Base-by-base conservation (phyloP, 2,888 invertebrate genomes). In the Parasteatoda lunata region DNA sequence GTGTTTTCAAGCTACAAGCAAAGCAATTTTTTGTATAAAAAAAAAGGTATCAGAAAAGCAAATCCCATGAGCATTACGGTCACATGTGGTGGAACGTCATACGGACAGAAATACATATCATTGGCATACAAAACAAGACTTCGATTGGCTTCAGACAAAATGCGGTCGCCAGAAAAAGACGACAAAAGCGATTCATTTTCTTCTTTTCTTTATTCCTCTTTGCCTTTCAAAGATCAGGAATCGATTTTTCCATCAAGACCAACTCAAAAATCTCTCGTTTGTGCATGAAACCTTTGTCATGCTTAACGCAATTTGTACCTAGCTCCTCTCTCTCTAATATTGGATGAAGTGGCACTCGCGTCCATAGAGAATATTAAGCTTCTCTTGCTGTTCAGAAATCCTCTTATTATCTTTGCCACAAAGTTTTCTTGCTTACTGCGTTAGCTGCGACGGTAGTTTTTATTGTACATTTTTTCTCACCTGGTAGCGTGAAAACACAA, bases 51-150 rank as follows among this genome's bases (percentile, higher is more conserved):
- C 30, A 30, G 72, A 54, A 68, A 68, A 69, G 75, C 65, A 51
- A 72, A 30, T 52, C 80, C 66, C 75, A 81, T 68, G 81, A 81
- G 68, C 68, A 75, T 75, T 81, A 81, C 54, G 75, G 80, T 72
- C 80, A 51, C 72, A 80, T 80, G 80, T 72, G 80, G 73, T 66
- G 52, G 72, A 64, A 48, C 64, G 71, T 68, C 66, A 68, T 51
- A 49, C 66, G 51, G 72, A 13, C 11, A n/a, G 65, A 72, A 69
- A 81, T 75, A 81, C 81, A 81, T 81, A 81, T 75, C 81, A 81
- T 81, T 75, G 81, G 81, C 81, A 81, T 81, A 81, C 75, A 81
- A 81, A 81, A 68, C 81, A 81, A 75, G 81, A 69, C 48, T 81
- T 81, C 80, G 80, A 80, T 80, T 81, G 73, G 81, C 73, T 81